Base-by-base conservation (phyloP, 2,888 invertebrate genomes). In the Diogma glabrata region DNA sequence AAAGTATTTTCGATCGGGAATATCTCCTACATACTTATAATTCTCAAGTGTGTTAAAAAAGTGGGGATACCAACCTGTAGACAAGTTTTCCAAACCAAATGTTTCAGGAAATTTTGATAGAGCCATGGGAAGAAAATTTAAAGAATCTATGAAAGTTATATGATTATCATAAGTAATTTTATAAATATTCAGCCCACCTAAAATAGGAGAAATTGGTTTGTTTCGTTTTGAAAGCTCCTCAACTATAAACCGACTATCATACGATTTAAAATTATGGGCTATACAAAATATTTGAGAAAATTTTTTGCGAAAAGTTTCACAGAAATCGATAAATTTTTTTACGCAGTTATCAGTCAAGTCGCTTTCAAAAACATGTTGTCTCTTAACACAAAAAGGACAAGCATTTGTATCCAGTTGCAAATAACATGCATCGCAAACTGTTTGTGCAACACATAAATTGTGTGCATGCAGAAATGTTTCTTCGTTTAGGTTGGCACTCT, bases 131-230 rank as follows among this genome's bases (percentile, higher is more conserved):
- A 40, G 19, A 2, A 19, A 40, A 40, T 40, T 40, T 17, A 40
- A 12, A 17, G 40, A 40, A 19, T 40, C 40, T 40, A 38, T 38
- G 20, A 38, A 38, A 38, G 17, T 4, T 38, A 38, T 38, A 38
- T 38, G 7, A 10, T 8, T 19, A 17, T 38, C 38, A 7, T 38
- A 38, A 17, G n/a, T 7, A 38, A 38, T 38, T 38, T 17, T 38
- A 7, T 17, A 38, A 3, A 38, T 38, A 19, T 38, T 38, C 38
- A 38, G 17, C 3, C 36, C 36, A 9, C 36, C 36, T 17, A 36
- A 17, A 8, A 36, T 36, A 17, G 36, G 36, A 17, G 14, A 8
- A 6, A 36, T 14, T 3, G 14, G 5, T 14, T 36, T 36, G 14
- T 36, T 36, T 5, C 36, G 36, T 36, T 36, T 36, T 4, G 17